Base-by-base conservation (phyloP, 2,797 vertebrate species). In the Gambusia yucatana region DNA sequence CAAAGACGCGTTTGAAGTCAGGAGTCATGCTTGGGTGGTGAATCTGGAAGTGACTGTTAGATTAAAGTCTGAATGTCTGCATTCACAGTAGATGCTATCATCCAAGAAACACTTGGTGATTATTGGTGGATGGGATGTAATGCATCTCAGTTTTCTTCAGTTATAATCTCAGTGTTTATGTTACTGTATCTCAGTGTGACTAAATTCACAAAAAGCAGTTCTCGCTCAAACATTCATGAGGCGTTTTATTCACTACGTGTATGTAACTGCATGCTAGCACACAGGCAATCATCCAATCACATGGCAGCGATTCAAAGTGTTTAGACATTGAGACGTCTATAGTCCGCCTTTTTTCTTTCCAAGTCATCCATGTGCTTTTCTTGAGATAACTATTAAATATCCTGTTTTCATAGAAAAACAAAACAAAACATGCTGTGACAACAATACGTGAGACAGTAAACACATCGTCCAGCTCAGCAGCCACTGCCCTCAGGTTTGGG, bases 1-100 rank as follows among this genome's bases (percentile, higher is more conserved):
- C 78, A 91, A 86, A 90, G 87, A 80, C 28, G 0, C 11, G 25
- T 25, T 3, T 63, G 36, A 48, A 82, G 55, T 76, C 74, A 77
- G 73, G 75, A 73, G 70, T 55, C 84, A 81, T 2, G 83, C 77
- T 85, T 33, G 2, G 52, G n/a, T 76, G 77, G 69, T 43, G 47
- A 39, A 72, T 48, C 73, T 74, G n/a, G 6, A 17, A 50, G 55
- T 69, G 61, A 75, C 76, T 30, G 50, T 44, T 43, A 46, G 80
- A 76, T 57, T 50, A 61, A 20, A 57, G 44, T 33, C 50, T 69
- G 20, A 81, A 6, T 0, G 16, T 70, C 16, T 77, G 22, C 48
- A 50, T 72, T 39, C 41, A 16, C 16, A 44, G n/a, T 2, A 44
- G 41, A 70, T 44, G 13, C 67, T 44, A 28, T 30, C 4, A 14